Base-by-base conservation (phyloP, 1,140 invertebrate genomes). In the Leptinotarsa texana region DNA sequence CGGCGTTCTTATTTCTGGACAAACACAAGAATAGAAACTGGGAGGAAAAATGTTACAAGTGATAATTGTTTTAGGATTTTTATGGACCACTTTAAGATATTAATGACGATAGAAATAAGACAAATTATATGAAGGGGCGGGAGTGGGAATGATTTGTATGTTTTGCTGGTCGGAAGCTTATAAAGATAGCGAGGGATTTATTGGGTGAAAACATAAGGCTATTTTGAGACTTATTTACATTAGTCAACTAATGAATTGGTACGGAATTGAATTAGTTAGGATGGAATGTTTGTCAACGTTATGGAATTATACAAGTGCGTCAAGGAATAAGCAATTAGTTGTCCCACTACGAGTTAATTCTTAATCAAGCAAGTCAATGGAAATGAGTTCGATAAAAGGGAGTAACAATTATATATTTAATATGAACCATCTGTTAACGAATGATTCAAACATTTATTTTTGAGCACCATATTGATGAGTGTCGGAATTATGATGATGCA, bases 41-140 rank as follows among this genome's bases (percentile, higher is more conserved):
- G 17, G n/a, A 18, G 51, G 51, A 18, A 57, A 57, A 57, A 57
- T 57, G 51, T 57, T 57, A 57, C 51, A 57, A 65, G 63, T 65
- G 63, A 65, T 65, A 65, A 65, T 65, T 65, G 63, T 65, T 33
- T 33, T 24, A 65, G 17, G 63, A 24, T 65, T 65, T 65, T 65
- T 65, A 65, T 65, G 21, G 27, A 33, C 63, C 63, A 65, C 63
- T 65, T 65, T 33, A 65, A 65, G 63, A 65, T 65, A 65, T 65
- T 65, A 65, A 65, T 65, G 63, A 65, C 27, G 63, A 65, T 65
- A 33, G 63, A 33, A 33, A 65, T 22, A 13, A 65, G 63, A 22
- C 63, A 65, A 65, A 57, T 57, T 57, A 57, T 18, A 57, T 5
- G 17, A 57, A 57, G n/a, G 6, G 51, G 51, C 15, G 15, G 51